Base-by-base conservation (phyloP, 2,113 vertebrate species). In the Ictalurus furcatus region DNA sequence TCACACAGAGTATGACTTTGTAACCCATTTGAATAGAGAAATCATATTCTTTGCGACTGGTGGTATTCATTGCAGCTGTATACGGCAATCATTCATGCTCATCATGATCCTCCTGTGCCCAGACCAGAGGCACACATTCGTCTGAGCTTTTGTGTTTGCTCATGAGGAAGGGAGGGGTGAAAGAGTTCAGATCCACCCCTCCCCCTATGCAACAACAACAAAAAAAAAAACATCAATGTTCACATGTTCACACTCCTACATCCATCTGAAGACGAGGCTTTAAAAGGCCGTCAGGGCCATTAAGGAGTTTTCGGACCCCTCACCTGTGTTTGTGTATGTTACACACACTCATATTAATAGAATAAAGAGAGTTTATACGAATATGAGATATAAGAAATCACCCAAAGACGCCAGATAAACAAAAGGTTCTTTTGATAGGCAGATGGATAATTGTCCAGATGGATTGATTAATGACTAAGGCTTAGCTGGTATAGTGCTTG, bases 111-210 rank as follows among this genome's bases (percentile, higher is more conserved):
- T 58, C 85, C 88, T 81, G 79, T 88, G 87, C 78, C 87, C 90
- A 90, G 87, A 91, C 84, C 59, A 85, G 88, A 79, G 88, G 88
- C 82, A 85, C 71, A 86, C 59, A 85, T 34, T 85, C 67, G 69
- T 90, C 86, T 90, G 79, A 84, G 87, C 84, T 87, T 90, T 91
- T 90, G 84, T 91, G 90, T 91, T 85, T 91, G 90, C 61, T 88
- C 85, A 83, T 88, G 86, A 90, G 88, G 84, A 90, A 90, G 65
- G 40, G 84, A 67, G 69, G 78, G 88, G 84, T 89, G 90, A 88
- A 86, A 84, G 90, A 90, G 90, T 90, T 90, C 90, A 91, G 87
- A 88, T 65, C n/a, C 54, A 19, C 88, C 88, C 89, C 88, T 85
- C 89, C 90, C 88, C 85, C 59, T n/a, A 63, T 61, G n/a, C 6